These are phyloP conservation scores for Drosophila sechellia DNA, from an alignment of 1,140 invertebrate genomes.

Conservation along the genomic window DNA sequence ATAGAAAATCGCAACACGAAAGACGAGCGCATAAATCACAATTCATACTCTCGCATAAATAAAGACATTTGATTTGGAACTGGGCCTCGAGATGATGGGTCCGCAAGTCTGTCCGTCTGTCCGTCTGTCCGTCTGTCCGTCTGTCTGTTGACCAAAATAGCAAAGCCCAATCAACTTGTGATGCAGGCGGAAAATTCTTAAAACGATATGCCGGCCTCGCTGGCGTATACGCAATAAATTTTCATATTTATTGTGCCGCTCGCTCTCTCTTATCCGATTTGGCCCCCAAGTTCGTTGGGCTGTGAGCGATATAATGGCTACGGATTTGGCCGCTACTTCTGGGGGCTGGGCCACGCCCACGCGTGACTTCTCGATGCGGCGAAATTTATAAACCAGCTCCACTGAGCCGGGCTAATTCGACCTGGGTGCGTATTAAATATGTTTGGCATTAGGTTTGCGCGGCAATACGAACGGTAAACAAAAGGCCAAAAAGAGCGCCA, in stretches of 20 bases:
- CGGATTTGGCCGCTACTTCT: not conserved
- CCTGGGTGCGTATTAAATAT: constrained; percentile 54
- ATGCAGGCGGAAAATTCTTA: constrained; percentile 51
- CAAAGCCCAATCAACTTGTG: constrained; percentile 67
- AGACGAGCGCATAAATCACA: constrained; percentile 74
- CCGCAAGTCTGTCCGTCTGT: not conserved
- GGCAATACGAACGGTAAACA: constrained; percentile 64
- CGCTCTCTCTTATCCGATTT: constrained; percentile 38
- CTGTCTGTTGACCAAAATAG: constrained; percentile 48
- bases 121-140: not conserved
- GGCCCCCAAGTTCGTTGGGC: constrained; percentile 24
- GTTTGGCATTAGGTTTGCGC: constrained; percentile 45
- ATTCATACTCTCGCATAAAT: constrained; percentile 66
- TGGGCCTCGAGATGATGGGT: constrained; percentile 20
- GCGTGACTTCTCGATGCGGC: constrained; percentile 41
- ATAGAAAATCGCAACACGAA: constrained; percentile 70
- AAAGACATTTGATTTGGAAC: constrained; percentile 74
- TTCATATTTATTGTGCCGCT: constrained; percentile 74
- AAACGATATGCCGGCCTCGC: constrained; percentile 49
- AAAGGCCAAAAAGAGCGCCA: constrained; percentile 53
- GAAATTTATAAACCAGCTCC: constrained; percentile 50
- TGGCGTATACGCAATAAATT: constrained; percentile 80
- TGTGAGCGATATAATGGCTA: constrained; percentile 11
- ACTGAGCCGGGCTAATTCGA: constrained; percentile 26
- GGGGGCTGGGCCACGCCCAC: not conserved